These are phyloP conservation scores for Eospalax fontanierii DNA, from an alignment of 2,797 vertebrate species.

Conservation along the genomic window DNA sequence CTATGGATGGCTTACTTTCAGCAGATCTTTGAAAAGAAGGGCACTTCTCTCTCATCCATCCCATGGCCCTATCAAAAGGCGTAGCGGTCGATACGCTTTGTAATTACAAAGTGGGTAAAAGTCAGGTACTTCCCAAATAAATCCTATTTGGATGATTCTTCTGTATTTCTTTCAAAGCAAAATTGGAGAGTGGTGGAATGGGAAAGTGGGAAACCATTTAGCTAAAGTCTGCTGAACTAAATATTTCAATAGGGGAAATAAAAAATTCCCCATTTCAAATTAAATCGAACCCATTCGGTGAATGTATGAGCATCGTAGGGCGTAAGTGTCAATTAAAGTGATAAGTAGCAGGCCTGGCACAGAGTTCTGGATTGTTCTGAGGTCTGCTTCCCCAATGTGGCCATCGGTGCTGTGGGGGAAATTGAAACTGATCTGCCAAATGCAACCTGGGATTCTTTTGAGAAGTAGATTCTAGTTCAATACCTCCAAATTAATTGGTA, in stretches of 20 bases:
- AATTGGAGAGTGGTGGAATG: conserved; percentile 18
- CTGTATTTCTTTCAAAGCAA: conserved; percentile 53
- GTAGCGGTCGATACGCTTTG: not conserved
- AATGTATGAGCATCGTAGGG: conserved; percentile 72
- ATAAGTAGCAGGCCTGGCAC: conserved; percentile 69
- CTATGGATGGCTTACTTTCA: not conserved
- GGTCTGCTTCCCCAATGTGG: conserved; percentile 55
- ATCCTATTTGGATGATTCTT: conserved; percentile 44
- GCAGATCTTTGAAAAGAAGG: not conserved
- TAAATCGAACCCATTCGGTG: conserved; percentile 82
- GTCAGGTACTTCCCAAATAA: conserved; percentile 76
- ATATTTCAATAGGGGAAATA: conserved; percentile 77
- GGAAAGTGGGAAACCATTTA: conserved; percentile 22
- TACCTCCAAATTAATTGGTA: conserved; percentile 75
- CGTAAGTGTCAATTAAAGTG: conserved; percentile 79
- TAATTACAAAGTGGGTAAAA: conserved; percentile 60
- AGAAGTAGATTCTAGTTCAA: conserved; percentile 46
- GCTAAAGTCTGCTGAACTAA: conserved; percentile 45
- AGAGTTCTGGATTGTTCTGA: conserved; percentile 75
- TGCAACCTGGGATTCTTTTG: conserved; percentile 46
- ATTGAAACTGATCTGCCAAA: conserved; percentile 23
- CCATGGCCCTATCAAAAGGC: not conserved
- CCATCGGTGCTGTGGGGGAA: conserved; percentile 53
- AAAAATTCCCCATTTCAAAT: conserved; percentile 74
- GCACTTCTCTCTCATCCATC: not conserved